Percentiles rank a stretch among this genome's conserved stretches.
Conservation (phyloP, 2,888 invertebrate species). For the Ochropleura leucogaster region DNA sequence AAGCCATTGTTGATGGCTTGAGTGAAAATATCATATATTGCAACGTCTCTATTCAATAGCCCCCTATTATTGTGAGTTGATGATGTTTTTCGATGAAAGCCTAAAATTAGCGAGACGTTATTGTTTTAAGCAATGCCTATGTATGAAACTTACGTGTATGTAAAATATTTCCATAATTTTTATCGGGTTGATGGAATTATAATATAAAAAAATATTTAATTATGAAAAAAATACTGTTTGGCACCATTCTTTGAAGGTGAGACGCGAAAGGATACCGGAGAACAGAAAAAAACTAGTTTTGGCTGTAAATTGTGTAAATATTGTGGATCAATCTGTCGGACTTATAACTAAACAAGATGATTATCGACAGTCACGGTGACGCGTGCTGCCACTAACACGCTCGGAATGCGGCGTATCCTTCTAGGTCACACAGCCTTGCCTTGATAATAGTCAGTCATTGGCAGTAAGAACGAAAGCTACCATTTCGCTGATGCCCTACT, state of each 20-base stretch:
- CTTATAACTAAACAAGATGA: slow-evolving; percentile 36
- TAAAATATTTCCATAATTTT: too few species aligned
- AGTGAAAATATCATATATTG: slow-evolving; percentile 59
- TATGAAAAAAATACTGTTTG: too few species aligned
- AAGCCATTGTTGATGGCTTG: slow-evolving; percentile 48
- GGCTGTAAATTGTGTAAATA: background rate
- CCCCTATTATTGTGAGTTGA: slow-evolving; percentile 17
- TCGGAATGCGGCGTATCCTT: slow-evolving; percentile 84
- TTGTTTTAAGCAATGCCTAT: background rate
- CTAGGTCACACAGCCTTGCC: slow-evolving; percentile 76
- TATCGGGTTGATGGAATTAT: too few species aligned
- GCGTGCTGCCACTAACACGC: slow-evolving; percentile 48
- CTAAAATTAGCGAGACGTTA: background rate
- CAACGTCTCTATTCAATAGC: slow-evolving; percentile 39
- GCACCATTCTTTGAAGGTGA: too few species aligned
- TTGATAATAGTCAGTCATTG: slow-evolving; percentile 79
- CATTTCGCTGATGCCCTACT: slow-evolving; percentile 83
- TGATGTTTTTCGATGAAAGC: slow-evolving; percentile 8
- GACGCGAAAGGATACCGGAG: too few species aligned
- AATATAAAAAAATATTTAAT: too few species aligned
- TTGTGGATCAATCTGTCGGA: background rate
- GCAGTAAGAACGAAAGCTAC: slow-evolving; percentile 80
- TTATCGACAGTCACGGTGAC: slow-evolving; percentile 38
- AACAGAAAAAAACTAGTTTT: background rate
- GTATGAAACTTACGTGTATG: background rate